Evolutionary conservation across 2,888 invertebrate species (phyloP), one percentile per base, ranked within the genome.

Genomic region (Stratiomys singularior): DNA sequence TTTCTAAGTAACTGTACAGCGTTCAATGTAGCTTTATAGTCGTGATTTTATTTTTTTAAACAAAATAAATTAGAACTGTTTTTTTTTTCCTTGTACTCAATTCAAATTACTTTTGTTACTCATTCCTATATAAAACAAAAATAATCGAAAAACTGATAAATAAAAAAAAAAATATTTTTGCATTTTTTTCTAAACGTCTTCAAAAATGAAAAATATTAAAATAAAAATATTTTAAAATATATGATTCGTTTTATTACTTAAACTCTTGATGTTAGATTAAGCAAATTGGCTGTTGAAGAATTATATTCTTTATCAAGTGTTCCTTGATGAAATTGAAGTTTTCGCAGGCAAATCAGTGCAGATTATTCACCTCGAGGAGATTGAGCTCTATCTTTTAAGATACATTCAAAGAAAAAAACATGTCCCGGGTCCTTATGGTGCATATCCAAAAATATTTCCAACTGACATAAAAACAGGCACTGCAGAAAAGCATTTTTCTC

Each of bases 131-230:
- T n/a, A n/a, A n/a, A 5, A 37, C 58, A 60, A 60, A 60, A 60
- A 2, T 60, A 5, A 37, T 60, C 58, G 18, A 21, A 60, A 60
- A 23, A 18, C 2, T 11, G 11, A 60, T 60, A 21, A 30, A 18
- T 69, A 37, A 44, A 46, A 37, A n/a, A 9, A 30, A 46, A 52
- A 18, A 44, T 69, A 69, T 69, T 69, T 69, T 69, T 69, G 46
- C 69, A 69, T 69, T 69, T 18, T 69, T 69, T 69, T 69, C 69
- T 69, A 69, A 69, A 69, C 18, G 46, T 69, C 69, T 44, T 69
- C 13, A 9, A 37, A 66, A 66, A 9, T n/a, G 23, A 37, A 66
- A 37, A 37, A 66, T 37, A 28, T 37, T n/a, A 28, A 66, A 66
- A 66, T 28, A 66, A 28, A 60, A 60, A 25, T 60, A 60, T 60